A percentile compares a stretch with the other conserved stretches of the same genome.
These are phyloP conservation scores for Myiozetetes cayanensis DNA, from an alignment of 2,113 vertebrate genomes.

Conservation along the genomic window DNA sequence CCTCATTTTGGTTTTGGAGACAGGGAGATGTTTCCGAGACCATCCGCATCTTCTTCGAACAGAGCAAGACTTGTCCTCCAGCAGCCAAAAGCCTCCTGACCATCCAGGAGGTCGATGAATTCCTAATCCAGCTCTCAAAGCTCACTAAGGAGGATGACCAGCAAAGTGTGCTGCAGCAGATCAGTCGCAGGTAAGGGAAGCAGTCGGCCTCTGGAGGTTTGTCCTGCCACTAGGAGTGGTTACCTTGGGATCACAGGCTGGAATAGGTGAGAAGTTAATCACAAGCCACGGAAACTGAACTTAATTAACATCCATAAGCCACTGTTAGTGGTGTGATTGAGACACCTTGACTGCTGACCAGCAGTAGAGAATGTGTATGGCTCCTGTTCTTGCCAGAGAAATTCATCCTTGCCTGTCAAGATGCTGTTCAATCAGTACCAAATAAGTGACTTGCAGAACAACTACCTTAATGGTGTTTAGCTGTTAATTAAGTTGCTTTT, in stretches of 20 bases:
- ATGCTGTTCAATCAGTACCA: background rate
- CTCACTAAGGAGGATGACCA: conserved; percentile 98
- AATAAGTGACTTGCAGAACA: background rate
- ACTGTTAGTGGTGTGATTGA: background rate
- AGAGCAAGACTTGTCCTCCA: conserved; percentile 87
- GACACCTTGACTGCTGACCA: background rate
- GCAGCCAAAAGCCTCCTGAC: conserved; percentile 91
- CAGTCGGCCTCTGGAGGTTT: background rate
- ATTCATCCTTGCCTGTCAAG: background rate
- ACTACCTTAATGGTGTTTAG: background rate
- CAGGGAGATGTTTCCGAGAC: conserved; percentile 98
- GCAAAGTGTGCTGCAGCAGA: conserved; percentile 86
- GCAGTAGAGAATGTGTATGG: background rate
- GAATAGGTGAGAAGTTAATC: background rate
- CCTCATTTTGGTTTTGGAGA: background rate
- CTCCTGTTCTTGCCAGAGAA: background rate
- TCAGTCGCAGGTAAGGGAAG: conserved; percentile 82
- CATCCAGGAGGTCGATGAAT: conserved; percentile 92
- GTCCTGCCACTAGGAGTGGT: background rate
- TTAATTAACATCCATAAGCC: background rate
- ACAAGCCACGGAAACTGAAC: background rate
- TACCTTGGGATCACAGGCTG: background rate
- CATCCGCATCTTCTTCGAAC: conserved; percentile 92
- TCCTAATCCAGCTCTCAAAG: conserved; percentile 83
- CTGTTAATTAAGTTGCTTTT: background rate